phyloP scores from a whole-genome alignment of 2,888 invertebrate species.

The Chirona hameri region DNA sequence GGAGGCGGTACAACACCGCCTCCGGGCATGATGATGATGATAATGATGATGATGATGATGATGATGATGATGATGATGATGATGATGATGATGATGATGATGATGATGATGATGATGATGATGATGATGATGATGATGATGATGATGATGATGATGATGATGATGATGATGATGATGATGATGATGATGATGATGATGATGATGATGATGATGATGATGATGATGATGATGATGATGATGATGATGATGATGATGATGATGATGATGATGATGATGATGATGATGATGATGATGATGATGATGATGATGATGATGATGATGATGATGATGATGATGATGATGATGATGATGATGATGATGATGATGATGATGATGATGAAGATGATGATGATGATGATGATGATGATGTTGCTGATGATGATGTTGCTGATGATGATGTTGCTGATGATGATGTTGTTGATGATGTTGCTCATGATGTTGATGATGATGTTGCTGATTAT shows the following conservation, averaged over 20 bases:
- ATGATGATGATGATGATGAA: constrained; percentile 22
- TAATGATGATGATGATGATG: constrained; percentile 22
- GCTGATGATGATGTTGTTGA: no score
- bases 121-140: constrained; percentile 22
- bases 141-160: constrained; percentile 22
- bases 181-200: constrained; percentile 22
- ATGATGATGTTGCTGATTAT: no score
- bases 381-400: no score
- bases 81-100: constrained; percentile 22
- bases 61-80: constrained; percentile 22
- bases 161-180: constrained; percentile 22
- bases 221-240: constrained; percentile 22
- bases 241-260: constrained; percentile 22
- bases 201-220: constrained; percentile 22
- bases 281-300: constrained; percentile 22
- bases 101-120: constrained; percentile 22
- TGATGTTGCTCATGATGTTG: no score
- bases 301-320: constrained; percentile 22
- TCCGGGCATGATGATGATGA: neutral
- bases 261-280: constrained; percentile 6
- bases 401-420: no score
- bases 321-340: constrained; percentile 22
- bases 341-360: constrained; percentile 22
- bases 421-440: no score
- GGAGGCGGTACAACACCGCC: no score